Evolutionary conservation across 2,797 vertebrate genomes (phyloP).

Genomic region (Protonibea diacanthus): DNA sequence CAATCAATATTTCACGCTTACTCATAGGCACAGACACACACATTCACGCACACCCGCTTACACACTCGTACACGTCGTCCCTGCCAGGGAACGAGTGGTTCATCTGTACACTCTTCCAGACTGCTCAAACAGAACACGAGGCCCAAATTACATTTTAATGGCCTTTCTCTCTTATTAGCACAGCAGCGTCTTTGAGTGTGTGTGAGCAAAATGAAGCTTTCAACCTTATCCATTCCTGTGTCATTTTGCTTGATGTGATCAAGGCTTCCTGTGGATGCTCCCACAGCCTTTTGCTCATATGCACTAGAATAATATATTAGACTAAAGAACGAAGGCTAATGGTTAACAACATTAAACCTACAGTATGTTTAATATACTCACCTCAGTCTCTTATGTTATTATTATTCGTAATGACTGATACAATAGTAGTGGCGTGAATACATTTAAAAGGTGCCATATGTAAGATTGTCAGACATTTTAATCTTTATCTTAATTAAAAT

Average conservation of each 20-base stretch:
- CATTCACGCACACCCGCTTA: slow-evolving; percentile 14
- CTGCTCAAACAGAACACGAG: slow-evolving; percentile 72
- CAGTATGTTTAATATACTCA: background rate
- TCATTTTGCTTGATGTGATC: slow-evolving; percentile 60
- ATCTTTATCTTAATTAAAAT: too few relatives aligned
- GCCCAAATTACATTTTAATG: slow-evolving; percentile 84
- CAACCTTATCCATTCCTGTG: slow-evolving; percentile 63
- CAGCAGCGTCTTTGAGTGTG: slow-evolving; percentile 36
- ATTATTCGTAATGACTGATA: background rate
- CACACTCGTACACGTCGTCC: slow-evolving; percentile 18
- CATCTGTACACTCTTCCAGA: slow-evolving; percentile 72
- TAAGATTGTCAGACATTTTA: too few relatives aligned
- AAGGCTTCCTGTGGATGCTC: slow-evolving; percentile 31
- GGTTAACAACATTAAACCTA: slow-evolving; percentile 7
- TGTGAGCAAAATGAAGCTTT: slow-evolving; percentile 69
- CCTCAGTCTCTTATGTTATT: background rate
- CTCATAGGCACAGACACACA: slow-evolving; percentile 29
- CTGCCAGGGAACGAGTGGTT: slow-evolving; percentile 59
- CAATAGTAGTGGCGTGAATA: background rate
- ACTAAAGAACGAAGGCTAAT: slow-evolving; percentile 2
- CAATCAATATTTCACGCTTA: slow-evolving; percentile 77
- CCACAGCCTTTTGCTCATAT: background rate
- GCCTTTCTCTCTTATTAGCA: slow-evolving; percentile 75
- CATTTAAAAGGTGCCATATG: too few relatives aligned
- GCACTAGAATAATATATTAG: background rate